A percentile compares a stretch with the other conserved stretches of the same genome.
These are phyloP conservation scores for Syngnathus floridae DNA, from an alignment of 2,113 vertebrate genomes.

Conservation along the genomic window DNA sequence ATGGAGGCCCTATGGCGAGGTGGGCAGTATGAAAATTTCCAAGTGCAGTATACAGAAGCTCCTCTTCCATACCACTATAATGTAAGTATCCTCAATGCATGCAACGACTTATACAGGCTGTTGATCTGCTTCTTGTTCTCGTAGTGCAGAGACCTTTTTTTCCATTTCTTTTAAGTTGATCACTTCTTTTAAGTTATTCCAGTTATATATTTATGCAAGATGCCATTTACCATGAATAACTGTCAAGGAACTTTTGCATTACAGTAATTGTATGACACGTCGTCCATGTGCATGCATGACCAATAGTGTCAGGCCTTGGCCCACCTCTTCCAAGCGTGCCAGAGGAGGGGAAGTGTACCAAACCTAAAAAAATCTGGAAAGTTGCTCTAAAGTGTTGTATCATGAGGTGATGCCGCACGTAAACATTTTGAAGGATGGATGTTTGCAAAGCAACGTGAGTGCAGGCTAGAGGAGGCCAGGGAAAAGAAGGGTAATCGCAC, in stretches of 20 bases:
- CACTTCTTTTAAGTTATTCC: not conserved
- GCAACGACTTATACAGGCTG: not conserved
- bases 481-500: not conserved
- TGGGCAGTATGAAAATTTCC: slow-evolving; percentile 97
- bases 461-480: not conserved
- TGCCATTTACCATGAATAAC: not conserved
- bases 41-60: slow-evolving; percentile 94
- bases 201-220: not conserved
- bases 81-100: slow-evolving; percentile 67
- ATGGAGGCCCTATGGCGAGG: slow-evolving; percentile 93
- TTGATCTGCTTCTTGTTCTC: not conserved
- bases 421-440: not conserved
- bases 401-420: no score
- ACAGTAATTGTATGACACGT: not conserved
- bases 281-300: not conserved
- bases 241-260: not conserved
- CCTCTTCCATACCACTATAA: slow-evolving; percentile 83
- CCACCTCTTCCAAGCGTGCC: not conserved
- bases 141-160: not conserved
- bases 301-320: not conserved
- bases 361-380: not conserved
- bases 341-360: not conserved
- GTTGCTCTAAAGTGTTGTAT: not conserved
- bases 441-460: not conserved
- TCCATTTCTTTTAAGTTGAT: not conserved